These are phyloP conservation scores for Stenoptilia bipunctidactyla DNA, from an alignment of 2,888 invertebrate genomes.

Conservation along the genomic window DNA sequence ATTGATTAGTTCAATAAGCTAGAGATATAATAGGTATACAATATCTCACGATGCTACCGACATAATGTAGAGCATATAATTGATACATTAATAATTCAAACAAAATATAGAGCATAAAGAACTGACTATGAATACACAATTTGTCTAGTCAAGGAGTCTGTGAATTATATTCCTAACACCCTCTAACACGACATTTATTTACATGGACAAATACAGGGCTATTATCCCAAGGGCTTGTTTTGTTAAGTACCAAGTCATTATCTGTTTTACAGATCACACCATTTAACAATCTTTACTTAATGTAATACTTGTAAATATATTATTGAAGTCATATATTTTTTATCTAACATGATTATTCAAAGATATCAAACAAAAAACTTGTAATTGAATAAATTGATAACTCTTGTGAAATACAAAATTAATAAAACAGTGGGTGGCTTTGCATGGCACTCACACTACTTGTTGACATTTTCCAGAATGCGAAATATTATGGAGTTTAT, in stretches of 20 bases:
- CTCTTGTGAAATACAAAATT: not conserved
- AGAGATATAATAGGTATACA: no score
- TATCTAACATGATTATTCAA: not conserved
- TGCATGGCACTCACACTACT: not conserved
- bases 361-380: not conserved
- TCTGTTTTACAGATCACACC: not conserved
- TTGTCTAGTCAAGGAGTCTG: not conserved
- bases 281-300: not conserved
- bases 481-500: no score
- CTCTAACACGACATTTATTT: not conserved
- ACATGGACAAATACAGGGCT: not conserved
- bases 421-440: not conserved
- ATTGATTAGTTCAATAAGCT: no score
- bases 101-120: no score
- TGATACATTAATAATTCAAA: no score
- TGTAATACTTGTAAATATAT: not conserved
- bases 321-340: constrained; percentile 1
- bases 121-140: no score
- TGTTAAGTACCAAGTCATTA: constrained; percentile 1
- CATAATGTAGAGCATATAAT: no score
- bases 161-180: not conserved
- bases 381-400: not conserved
- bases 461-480: no score
- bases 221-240: not conserved
- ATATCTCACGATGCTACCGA: no score